These are phyloP conservation scores for Eremophila alpestris DNA, from an alignment of 2,797 vertebrate genomes.

Conservation along the genomic window DNA sequence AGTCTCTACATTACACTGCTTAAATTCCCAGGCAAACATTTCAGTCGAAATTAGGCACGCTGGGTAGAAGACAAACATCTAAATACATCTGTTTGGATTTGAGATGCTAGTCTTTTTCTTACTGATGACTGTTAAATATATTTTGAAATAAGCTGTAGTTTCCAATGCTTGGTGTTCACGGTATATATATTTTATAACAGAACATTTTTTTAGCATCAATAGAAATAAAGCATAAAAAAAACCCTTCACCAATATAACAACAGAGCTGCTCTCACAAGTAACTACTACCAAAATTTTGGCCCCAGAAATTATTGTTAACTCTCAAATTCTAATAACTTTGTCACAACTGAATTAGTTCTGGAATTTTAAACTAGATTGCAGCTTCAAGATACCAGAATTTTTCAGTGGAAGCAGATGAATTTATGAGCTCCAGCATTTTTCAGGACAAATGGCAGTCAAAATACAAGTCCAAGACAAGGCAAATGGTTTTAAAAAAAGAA, in stretches of 20 bases:
- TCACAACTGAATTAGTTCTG: background rate
- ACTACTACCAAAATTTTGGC: background rate
- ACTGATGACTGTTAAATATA: background rate
- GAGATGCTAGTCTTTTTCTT: background rate
- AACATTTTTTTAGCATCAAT: background rate
- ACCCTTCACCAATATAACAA: background rate
- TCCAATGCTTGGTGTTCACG: background rate
- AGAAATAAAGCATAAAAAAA: background rate
- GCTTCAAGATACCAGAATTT: constrained; percentile 10
- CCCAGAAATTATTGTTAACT: background rate
- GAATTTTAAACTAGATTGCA: constrained; percentile 32
- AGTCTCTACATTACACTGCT: background rate
- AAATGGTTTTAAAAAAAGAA: background rate
- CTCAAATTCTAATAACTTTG: background rate
- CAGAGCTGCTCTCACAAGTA: background rate
- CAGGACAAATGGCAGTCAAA: background rate
- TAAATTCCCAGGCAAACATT: background rate
- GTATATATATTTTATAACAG: background rate
- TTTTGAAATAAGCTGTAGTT: background rate
- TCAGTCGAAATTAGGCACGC: background rate
- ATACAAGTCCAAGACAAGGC: background rate
- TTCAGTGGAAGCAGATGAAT: background rate
- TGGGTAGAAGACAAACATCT: background rate
- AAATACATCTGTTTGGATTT: background rate
- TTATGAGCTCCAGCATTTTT: background rate